phyloP scores from a whole-genome alignment of 1,140 invertebrate species.

The Arion vulgaris region DNA sequence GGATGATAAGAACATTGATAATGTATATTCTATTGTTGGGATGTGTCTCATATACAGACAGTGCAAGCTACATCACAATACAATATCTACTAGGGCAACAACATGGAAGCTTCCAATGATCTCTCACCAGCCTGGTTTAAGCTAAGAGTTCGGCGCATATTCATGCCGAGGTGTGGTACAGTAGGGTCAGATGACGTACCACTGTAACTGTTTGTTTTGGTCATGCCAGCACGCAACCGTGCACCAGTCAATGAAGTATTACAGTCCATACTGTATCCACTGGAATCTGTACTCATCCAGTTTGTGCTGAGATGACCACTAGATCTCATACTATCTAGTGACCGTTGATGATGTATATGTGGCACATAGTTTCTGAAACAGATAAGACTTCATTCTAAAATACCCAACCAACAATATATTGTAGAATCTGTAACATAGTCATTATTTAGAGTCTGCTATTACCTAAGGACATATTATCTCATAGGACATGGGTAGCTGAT shows the following conservation, averaged over 20 bases:
- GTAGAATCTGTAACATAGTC: no score
- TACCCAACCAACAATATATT: no score
- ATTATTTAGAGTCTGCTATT: no score
- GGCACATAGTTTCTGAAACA: slow-evolving; percentile 17
- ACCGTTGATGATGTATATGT: slow-evolving; percentile 26
- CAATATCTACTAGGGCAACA: background rate
- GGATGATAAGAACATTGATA: no score
- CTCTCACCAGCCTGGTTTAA: slow-evolving; percentile 29
- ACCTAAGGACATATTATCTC: no score
- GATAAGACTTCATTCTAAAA: no score
- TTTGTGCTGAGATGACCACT: background rate
- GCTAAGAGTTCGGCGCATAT: slow-evolving; percentile 6
- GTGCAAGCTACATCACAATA: no score
- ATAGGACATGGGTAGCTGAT: no score
- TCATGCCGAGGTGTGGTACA: background rate
- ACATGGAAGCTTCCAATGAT: background rate
- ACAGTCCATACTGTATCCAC: slow-evolving; percentile 71
- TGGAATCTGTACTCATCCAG: slow-evolving; percentile 74
- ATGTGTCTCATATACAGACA: no score
- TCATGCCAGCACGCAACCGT: slow-evolving; percentile 12
- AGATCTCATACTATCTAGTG: slow-evolving; percentile 10
- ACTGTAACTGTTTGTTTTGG: slow-evolving; percentile 26
- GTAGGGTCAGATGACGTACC: background rate
- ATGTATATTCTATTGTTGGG: no score
- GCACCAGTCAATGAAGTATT: background rate